Evolutionary conservation across 2,113 vertebrate genomes (phyloP), one percentile per base, ranked within the genome.

Genomic region (Scophthalmus maximus): DNA sequence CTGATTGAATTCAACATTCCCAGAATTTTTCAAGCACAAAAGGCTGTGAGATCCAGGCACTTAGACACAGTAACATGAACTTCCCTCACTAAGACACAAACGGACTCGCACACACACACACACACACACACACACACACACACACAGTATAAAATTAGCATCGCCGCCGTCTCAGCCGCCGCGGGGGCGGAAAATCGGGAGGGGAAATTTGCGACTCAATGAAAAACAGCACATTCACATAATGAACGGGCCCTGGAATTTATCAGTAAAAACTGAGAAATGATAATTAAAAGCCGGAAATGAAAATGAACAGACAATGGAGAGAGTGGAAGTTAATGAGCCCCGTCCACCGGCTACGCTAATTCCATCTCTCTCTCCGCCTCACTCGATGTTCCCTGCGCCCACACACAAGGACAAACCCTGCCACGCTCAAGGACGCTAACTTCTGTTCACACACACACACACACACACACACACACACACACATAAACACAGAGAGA

Each of bases 271-370:
- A 44, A 53, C 47, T 4, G 12, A 49, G 56, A 47, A 25, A 53
- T 47, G 17, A 44, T 58, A 58, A 78, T 70, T 70, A 71, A 60
- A 71, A 65, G 17, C 44, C 36, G 25, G 62, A 11, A 50, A 62
- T 56, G 12, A 64, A 59, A 71, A 78, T 55, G 34, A 62, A 22
- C 22, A 42, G 46, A 61, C 42, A 51, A 52, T 22, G 18, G 55
- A 67, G 49, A n/a, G 20, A 72, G 1, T 25, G 38, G 10, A 46
- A 61, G 30, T 38, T 56, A 60, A 72, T 55, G 61, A 59, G 29
- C 12, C 49, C 36, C n/a, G 10, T 52, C 14, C 34, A 9, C 9
- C n/a, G 5, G 22, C 68, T 60, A 8, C 66, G 51, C 60, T 6
- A 47, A 47, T 47, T 25, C 12, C 25, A 38, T 38, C n/a, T 59